These are phyloP conservation scores for Pseudochirops corinnae DNA, from an alignment of 2,797 vertebrate species.

Conservation along the genomic window DNA sequence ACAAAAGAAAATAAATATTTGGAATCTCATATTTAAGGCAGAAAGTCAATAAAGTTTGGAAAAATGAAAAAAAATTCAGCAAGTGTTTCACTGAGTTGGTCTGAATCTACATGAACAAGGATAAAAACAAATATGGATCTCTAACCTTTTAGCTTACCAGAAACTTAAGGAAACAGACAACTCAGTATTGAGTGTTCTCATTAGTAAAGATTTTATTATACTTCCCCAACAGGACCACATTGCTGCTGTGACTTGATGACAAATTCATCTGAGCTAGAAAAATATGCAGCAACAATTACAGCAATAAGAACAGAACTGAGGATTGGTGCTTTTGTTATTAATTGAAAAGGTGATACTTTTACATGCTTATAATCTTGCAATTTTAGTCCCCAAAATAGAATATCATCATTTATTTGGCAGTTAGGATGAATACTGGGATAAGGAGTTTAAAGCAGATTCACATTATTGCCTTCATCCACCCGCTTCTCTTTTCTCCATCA, in stretches of 20 bases:
- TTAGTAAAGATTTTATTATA: constrained; percentile 42
- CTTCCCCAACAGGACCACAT: neutral
- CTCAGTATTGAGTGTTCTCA: neutral
- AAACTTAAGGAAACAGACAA: constrained; percentile 37
- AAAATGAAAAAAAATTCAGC: neutral
- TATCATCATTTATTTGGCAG: constrained; percentile 9
- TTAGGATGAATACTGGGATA: neutral
- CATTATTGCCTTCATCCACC: neutral
- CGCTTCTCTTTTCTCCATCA: neutral
- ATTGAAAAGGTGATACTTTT: constrained; percentile 23
- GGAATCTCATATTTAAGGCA: neutral
- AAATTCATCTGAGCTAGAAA: neutral
- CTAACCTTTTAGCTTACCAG: constrained; percentile 20
- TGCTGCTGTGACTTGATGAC: neutral
- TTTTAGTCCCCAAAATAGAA: constrained; percentile 47
- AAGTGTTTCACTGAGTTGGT: neutral
- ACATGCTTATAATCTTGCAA: constrained; percentile 16
- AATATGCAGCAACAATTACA: neutral
- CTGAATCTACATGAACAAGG: neutral
- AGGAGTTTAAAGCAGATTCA: constrained; percentile 6
- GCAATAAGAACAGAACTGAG: neutral
- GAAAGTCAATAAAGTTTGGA: neutral
- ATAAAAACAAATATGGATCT: constrained; percentile 24
- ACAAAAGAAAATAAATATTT: neutral
- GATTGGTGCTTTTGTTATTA: neutral